Base-by-base conservation (phyloP, 2,113 vertebrate genomes). In the Mungos mungo region DNA sequence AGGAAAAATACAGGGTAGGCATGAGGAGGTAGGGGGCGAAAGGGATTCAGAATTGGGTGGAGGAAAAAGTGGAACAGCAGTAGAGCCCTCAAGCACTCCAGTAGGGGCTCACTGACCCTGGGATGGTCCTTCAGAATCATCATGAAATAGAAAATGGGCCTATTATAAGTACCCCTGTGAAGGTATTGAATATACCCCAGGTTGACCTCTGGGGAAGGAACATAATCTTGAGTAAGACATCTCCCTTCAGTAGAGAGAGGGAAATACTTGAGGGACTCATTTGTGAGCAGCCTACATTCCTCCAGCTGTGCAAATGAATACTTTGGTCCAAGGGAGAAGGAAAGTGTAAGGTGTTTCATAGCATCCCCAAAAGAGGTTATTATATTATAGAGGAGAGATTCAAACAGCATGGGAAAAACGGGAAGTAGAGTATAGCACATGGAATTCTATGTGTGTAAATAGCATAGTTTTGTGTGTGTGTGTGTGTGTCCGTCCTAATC, bases 11-110 rank as follows among this genome's bases (percentile, higher is more conserved):
- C 7, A 2, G 2, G 12, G 13, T 87, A 13, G 33, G 35, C 8
- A 13, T 29, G 57, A 3, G 1, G 2, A 3, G 21, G 5, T 15
- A 21, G 1, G 4, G 16, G 38, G 29, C 15, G 35, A 27, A 25
- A 71, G 31, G 47, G 31, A 13, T 38, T 69, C 38, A n/a, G 7
- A 25, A 14, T 8, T 31, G 50, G 31, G 14, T 12, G 38, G 25
- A 66, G 25, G 23, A 13, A 71, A 84, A 54, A 25, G 35, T 19
- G 15, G 27, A 89, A 38, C 23, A 41, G 12, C 33, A 35, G 10
- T 7, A 54, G 74, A 71, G 16, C 10, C 33, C n/a, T 63, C 19
- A 50, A 86, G 23, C 60, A 87, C 47, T 25, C 7, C 27, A 57
- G 2, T 3, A 19, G 18, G 3, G 50, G n/a, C 29, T 81, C 60